A percentile compares a stretch with the other conserved stretches of the same genome.
Evolutionary conservation across 2,888 invertebrate species (phyloP).

Genomic region (Mayetiola destructor): DNA sequence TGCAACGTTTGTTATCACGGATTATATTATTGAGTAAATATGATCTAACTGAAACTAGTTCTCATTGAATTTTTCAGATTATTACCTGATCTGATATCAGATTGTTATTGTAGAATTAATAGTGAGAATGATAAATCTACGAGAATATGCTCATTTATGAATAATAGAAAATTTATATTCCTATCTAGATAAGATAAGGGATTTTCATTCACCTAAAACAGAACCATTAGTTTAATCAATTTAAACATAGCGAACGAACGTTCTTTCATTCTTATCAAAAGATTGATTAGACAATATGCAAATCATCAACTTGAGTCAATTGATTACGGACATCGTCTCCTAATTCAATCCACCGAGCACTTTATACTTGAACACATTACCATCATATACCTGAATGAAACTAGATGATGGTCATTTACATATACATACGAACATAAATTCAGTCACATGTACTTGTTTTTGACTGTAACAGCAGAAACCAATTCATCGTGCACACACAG

Average conservation of each 20-base stretch:
- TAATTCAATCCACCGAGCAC: no score
- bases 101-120: neutral
- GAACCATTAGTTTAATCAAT: slow-evolving; percentile 2
- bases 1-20: no score
- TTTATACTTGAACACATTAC: no score
- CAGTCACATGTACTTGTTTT: neutral
- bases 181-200: neutral
- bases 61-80: no score
- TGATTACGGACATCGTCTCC: no score
- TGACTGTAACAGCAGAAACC: neutral
- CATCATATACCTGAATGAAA: no score
- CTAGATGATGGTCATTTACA: no score
- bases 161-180: neutral
- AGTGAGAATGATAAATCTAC: neutral
- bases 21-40: no score
- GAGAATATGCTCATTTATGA: neutral
- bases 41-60: no score
- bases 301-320: neutral
- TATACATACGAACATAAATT: neutral
- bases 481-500: neutral
- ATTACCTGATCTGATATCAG: neutral
- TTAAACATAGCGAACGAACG: neutral
- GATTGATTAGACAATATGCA: slow-evolving; percentile 3
- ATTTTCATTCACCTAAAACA: neutral
- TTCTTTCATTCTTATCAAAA: slow-evolving; percentile 5